These are phyloP conservation scores for Lacerta viridis DNA, from an alignment of 2,797 vertebrate genomes.

Conservation along the genomic window DNA sequence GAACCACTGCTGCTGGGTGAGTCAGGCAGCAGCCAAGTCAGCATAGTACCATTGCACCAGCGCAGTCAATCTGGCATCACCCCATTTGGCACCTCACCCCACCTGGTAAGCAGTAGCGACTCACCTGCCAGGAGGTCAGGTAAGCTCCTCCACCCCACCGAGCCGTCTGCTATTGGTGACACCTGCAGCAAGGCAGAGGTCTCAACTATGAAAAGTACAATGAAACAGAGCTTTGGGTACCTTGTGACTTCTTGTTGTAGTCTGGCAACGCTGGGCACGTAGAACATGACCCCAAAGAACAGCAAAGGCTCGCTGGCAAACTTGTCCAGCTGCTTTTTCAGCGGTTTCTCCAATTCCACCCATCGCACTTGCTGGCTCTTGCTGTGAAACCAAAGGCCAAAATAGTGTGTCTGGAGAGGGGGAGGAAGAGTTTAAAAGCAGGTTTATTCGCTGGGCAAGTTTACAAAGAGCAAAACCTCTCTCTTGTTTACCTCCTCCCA, in stretches of 20 bases:
- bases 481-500: neutral
- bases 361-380: constrained; percentile 93
- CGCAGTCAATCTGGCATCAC: no score
- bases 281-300: constrained; percentile 98
- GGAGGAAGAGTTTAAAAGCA: constrained; percentile 15
- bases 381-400: constrained; percentile 96
- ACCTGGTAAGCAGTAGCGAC: neutral
- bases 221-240: constrained; percentile 76
- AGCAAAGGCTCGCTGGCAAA: constrained; percentile 95
- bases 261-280: constrained; percentile 92
- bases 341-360: constrained; percentile 97
- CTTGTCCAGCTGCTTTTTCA: constrained; percentile 99
- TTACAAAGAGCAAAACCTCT: constrained; percentile 10
- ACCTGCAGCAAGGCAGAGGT: no score
- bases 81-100: neutral
- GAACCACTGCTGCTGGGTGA: no score
- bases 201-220: neutral
- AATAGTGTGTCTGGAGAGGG: constrained; percentile 90
- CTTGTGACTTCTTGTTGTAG: constrained; percentile 95
- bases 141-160: no score
- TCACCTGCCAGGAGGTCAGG: no score
- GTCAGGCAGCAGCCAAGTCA: no score
- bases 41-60: no score
- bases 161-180: neutral
- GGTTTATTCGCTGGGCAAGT: constrained; percentile 41